These are phyloP conservation scores for Ceratitis capitata DNA, from an alignment of 1,140 invertebrate genomes.

Conservation along the genomic window DNA sequence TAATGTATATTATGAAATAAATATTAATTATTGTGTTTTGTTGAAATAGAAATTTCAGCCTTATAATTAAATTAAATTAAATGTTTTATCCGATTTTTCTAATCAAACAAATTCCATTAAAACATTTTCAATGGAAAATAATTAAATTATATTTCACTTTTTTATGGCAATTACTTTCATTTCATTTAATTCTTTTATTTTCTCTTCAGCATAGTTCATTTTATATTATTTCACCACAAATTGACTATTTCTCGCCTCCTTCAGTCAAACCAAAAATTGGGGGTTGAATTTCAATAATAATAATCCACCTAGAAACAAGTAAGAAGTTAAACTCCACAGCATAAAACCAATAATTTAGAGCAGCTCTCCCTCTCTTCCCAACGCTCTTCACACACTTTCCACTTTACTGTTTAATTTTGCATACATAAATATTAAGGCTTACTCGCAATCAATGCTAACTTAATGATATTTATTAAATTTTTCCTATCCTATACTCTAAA, in stretches of 20 bases:
- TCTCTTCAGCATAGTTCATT: background rate
- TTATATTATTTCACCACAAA: conserved; percentile 26
- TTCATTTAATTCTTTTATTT: background rate
- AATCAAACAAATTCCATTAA: background rate
- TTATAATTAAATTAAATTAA: background rate
- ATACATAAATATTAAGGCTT: conserved; percentile 27
- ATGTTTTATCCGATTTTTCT: background rate
- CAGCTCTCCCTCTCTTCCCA: background rate
- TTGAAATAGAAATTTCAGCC: no score
- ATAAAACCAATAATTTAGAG: conserved; percentile 33
- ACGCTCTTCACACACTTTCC: no score
- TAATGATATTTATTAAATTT: conserved; percentile 32
- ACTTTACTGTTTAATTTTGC: conserved; percentile 18
- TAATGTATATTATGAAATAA: no score
- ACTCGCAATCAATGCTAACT: conserved; percentile 29
- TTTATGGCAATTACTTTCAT: background rate
- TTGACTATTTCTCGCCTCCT: background rate
- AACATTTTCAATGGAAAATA: background rate
- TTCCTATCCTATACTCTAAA: background rate
- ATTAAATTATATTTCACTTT: background rate
- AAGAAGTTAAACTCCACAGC: background rate
- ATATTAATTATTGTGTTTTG: no score
- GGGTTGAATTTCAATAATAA: background rate
- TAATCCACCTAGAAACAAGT: background rate
- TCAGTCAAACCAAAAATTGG: background rate